Conservation (phyloP, 2,113 vertebrate species). For the Gasterosteus nipponicus region DNA sequence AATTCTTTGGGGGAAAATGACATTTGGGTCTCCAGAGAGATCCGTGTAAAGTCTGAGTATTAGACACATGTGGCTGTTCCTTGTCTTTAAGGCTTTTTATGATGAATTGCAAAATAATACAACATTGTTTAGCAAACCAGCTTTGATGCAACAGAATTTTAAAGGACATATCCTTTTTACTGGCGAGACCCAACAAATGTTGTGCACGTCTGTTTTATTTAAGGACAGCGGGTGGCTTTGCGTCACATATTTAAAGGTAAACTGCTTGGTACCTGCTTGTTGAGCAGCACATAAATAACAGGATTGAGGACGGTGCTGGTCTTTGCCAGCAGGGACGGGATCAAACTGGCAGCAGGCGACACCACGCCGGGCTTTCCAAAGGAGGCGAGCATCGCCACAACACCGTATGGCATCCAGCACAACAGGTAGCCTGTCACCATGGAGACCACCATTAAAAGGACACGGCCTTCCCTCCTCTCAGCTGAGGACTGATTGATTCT, state of each 20-base stretch:
- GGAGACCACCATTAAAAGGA: slow-evolving; percentile 57
- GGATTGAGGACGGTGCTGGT: slow-evolving; percentile 66
- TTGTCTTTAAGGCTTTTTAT: background rate
- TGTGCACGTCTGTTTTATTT: background rate
- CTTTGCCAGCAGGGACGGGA: slow-evolving; percentile 63
- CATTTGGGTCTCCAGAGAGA: too few species aligned
- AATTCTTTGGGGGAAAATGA: too few species aligned
- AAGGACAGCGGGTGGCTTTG: background rate
- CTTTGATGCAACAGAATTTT: background rate
- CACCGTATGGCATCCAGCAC: slow-evolving; percentile 65
- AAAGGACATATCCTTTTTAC: background rate
- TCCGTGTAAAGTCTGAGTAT: background rate
- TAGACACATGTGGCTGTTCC: background rate
- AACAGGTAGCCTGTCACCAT: slow-evolving; percentile 66
- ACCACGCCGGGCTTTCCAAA: slow-evolving; percentile 52
- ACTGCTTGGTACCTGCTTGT: slow-evolving; percentile 55
- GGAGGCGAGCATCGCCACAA: slow-evolving; percentile 56
- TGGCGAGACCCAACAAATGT: background rate
- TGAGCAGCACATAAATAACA: slow-evolving; percentile 60
- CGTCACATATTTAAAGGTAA: background rate
- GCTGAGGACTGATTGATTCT: slow-evolving; percentile 19
- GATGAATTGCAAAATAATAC: background rate
- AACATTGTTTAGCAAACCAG: background rate
- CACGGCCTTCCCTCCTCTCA: slow-evolving; percentile 36
- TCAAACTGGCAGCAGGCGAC: slow-evolving; percentile 28